Percentiles rank a stretch among this genome's conserved stretches.
phyloP scores from a whole-genome alignment of 2,888 invertebrate species.

The Philopedon plagiatum region DNA sequence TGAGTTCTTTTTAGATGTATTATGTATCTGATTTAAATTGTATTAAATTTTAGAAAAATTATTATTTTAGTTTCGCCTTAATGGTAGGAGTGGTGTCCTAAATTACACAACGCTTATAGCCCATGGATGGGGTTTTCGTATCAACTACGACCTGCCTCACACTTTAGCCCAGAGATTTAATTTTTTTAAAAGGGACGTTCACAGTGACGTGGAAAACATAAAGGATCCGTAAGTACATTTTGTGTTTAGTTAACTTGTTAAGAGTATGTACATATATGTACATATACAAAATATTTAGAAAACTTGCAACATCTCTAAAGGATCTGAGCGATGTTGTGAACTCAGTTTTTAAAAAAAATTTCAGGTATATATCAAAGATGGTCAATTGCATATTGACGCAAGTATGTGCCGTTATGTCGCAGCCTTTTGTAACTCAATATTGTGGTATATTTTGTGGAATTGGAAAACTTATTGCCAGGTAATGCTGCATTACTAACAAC shows the following conservation, averaged over 20 bases:
- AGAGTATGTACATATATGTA: too few species aligned
- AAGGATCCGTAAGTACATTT: constrained; percentile 72
- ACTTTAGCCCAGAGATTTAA: constrained; percentile 68
- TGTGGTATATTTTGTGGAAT: constrained; percentile 66
- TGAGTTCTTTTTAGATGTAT: too few species aligned
- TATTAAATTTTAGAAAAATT: too few species aligned
- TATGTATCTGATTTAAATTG: too few species aligned
- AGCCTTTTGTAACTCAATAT: constrained; percentile 53
- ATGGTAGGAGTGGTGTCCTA: constrained; percentile 79
- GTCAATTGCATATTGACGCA: constrained; percentile 62
- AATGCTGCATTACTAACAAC: too few species aligned
- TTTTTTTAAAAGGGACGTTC: constrained; percentile 75
- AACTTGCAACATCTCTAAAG: too few species aligned
- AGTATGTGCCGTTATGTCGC: constrained; percentile 57
- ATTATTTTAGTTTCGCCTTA: constrained; percentile 76
- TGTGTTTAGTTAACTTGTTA: too few species aligned
- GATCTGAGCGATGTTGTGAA: too few species aligned
- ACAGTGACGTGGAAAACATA: constrained; percentile 72
- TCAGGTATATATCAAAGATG: constrained; percentile 58
- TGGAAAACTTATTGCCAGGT: constrained; percentile 63
- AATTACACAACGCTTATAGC: constrained; percentile 78
- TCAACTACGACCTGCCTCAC: constrained; percentile 78
- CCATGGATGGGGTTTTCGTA: constrained; percentile 80
- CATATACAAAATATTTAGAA: too few species aligned
- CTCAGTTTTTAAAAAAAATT: constrained; percentile 49